phyloP scores from a whole-genome alignment of 64 coral and sea anemone genomes.

The Orbicella faveolata region DNA sequence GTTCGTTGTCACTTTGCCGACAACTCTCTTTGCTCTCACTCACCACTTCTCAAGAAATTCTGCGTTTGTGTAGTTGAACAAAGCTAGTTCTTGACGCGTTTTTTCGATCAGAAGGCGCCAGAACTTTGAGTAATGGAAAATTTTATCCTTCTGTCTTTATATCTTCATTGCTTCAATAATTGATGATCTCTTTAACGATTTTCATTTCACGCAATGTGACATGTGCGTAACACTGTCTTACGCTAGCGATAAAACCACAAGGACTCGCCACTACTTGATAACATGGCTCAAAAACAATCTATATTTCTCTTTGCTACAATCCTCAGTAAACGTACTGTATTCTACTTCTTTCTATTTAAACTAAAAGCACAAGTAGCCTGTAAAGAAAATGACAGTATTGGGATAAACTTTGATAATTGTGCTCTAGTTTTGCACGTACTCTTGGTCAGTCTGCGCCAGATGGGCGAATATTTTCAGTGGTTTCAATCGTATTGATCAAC shows the following conservation, averaged over 20 bases:
- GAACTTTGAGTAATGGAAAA: background rate
- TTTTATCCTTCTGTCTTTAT: constrained; percentile 18
- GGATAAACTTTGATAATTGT: background rate
- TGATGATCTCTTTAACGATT: constrained; percentile 22
- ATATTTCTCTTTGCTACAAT: background rate
- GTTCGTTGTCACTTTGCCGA: background rate
- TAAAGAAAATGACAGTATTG: background rate
- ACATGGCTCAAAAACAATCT: background rate
- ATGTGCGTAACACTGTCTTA: constrained; percentile 35
- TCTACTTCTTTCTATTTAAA: background rate
- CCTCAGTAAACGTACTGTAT: background rate
- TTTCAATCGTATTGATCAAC: background rate
- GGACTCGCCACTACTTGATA: background rate
- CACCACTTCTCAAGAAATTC: background rate
- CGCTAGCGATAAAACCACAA: constrained; percentile 7
- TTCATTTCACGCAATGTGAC: constrained; percentile 40
- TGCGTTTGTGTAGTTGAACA: background rate
- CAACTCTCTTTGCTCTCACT: background rate
- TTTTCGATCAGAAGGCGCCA: background rate
- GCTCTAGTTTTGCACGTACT: background rate
- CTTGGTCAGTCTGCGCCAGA: background rate
- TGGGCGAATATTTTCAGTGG: background rate
- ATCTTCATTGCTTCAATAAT: constrained; percentile 41
- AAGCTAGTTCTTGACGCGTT: background rate
- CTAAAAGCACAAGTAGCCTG: background rate